Percentiles rank a stretch among this genome's conserved stretches.
Evolutionary conservation across 1,140 invertebrate species (phyloP).

Genomic region (Elysia chlorotica): DNA sequence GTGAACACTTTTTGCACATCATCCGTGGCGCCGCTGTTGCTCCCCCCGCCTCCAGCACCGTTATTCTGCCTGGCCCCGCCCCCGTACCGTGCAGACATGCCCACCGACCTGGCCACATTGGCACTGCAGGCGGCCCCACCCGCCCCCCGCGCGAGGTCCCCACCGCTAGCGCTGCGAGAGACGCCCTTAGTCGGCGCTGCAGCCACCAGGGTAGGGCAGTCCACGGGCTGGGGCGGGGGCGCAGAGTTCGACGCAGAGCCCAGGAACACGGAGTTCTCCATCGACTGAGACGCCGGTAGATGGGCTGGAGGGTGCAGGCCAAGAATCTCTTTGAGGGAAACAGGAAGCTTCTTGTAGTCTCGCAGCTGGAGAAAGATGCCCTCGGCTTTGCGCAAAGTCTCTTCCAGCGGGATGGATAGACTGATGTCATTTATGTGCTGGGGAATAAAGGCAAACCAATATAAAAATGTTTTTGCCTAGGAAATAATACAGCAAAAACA

Average conservation of each 20-base stretch:
- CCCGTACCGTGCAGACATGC: no score
- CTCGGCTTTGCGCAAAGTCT: conserved; percentile 82
- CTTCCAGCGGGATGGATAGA: conserved; percentile 79
- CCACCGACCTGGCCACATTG: no score
- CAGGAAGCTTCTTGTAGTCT: conserved; percentile 61
- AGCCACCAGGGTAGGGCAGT: conserved; percentile 27
- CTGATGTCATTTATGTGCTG: conserved; percentile 95
- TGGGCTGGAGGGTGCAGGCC: conserved; percentile 39
- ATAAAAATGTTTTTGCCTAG: no score
- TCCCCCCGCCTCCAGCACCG: no score
- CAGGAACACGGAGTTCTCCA: conserved; percentile 18
- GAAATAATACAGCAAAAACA: no score
- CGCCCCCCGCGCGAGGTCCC: conserved; percentile 26
- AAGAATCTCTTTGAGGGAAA: conserved; percentile 49
- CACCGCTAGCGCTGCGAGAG: no score
- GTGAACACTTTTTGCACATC: no score
- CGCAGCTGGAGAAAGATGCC: conserved; percentile 85
- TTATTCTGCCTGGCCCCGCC: no score
- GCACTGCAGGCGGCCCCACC: no score
- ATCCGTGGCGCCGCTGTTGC: no score
- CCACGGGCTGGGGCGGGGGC: background rate
- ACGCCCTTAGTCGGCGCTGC: conserved; percentile 26
- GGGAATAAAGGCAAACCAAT: no score
- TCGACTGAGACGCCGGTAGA: background rate
- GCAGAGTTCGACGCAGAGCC: background rate